These are phyloP conservation scores for Pterocles burchelli DNA, from an alignment of 2,113 vertebrate species.

Conservation along the genomic window DNA sequence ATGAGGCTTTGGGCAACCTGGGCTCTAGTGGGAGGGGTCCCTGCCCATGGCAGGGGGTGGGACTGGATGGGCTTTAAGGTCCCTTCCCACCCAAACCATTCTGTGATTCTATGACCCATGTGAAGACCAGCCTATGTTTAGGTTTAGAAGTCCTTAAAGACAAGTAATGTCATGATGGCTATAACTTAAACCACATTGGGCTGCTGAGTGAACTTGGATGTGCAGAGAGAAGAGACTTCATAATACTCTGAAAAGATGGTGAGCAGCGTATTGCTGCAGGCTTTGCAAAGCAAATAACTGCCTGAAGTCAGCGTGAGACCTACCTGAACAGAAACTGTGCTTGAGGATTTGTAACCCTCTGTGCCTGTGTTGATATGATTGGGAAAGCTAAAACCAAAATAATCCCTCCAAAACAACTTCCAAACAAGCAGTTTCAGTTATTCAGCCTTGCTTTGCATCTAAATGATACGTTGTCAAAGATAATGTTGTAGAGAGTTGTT, in stretches of 20 bases:
- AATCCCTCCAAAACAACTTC: not conserved
- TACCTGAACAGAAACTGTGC: not conserved
- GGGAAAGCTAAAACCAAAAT: not conserved
- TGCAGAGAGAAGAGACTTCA: not conserved
- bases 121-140: rapidly evolving
- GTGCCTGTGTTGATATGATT: rapidly evolving
- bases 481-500: not conserved
- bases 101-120: too few relatives aligned
- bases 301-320: too few relatives aligned
- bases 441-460: not conserved
- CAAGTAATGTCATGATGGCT: rapidly evolving
- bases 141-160: rapidly evolving
- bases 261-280: rapidly evolving
- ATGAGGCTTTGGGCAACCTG: too few relatives aligned
- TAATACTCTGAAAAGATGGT: rapidly evolving
- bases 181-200: rapidly evolving
- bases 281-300: not conserved
- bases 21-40: too few relatives aligned
- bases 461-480: not conserved
- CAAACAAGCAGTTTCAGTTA: not conserved
- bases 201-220: not conserved
- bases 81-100: too few relatives aligned
- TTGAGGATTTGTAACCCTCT: not conserved
- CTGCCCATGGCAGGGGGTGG: too few relatives aligned
- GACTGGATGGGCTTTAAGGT: too few relatives aligned